Percentiles rank a stretch among this genome's conserved stretches.
These are phyloP conservation scores for Ceyx margarethae DNA, from an alignment of 2,113 vertebrate species.

Conservation along the genomic window DNA sequence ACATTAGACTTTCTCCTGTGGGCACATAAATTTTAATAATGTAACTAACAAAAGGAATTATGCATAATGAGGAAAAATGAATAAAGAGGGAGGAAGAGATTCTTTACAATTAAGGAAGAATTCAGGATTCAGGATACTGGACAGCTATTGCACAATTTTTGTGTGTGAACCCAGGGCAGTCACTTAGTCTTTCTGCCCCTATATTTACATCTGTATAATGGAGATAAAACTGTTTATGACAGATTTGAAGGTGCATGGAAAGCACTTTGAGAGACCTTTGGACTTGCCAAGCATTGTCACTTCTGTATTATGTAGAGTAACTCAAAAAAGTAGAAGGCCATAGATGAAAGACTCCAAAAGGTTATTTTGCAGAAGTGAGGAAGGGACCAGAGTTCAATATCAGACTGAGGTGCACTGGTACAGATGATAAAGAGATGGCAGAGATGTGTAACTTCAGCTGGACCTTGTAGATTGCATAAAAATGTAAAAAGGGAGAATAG, in stretches of 20 bases:
- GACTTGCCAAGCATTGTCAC: conserved; percentile 1
- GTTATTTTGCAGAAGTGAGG: conserved; percentile 26
- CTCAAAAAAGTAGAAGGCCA: conserved; percentile 3
- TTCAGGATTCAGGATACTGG: neutral
- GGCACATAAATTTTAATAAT: neutral
- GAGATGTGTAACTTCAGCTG: conserved; percentile 4
- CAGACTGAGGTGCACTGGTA: neutral
- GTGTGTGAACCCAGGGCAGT: neutral
- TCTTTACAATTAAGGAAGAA: neutral
- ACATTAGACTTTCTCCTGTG: neutral
- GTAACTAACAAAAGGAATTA: neutral
- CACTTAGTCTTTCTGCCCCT: conserved; percentile 5
- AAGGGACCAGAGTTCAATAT: conserved; percentile 16
- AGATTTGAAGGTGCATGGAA: conserved; percentile 32
- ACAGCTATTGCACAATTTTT: neutral
- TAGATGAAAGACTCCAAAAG: conserved; percentile 16
- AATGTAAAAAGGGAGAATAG: neutral
- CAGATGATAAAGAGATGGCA: conserved; percentile 18
- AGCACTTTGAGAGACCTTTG: conserved; percentile 13
- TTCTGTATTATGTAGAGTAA: conserved; percentile 16
- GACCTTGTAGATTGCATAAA: neutral
- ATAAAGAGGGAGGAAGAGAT: neutral
- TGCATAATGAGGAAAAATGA: neutral
- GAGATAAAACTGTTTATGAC: neutral
- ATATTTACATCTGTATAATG: conserved; percentile 42